Evolutionary conservation across 2,888 invertebrate genomes (phyloP), one percentile per base, ranked within the genome.

Genomic region (Periphyllus acericola): DNA sequence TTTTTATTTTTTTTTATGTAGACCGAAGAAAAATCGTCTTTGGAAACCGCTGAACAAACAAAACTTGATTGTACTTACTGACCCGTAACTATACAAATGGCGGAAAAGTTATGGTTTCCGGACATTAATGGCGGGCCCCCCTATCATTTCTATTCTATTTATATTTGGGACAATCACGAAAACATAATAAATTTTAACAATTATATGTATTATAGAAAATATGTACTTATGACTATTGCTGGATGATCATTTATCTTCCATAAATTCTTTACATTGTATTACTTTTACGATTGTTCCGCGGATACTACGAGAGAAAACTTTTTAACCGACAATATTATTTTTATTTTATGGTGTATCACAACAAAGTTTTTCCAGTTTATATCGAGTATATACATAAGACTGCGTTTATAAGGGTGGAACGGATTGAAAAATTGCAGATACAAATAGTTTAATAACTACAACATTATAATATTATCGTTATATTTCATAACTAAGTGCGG

Each of bases 61-160:
- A 87, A 60, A 87, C 87, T 81, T 87, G 81, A 87, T 87, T 87
- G 87, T 87, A 87, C 74, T 87, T 87, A 87, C 87, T 87, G 80
- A 66, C 72, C 80, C 87, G 81, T 81, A 66, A 87, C 80, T 25
- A 74, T 81, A 87, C 87, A 80, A 87, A 87, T 87, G 87, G 87
- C 80, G 87, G 87, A 74, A 87, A 87, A 87, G 87, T 87, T 81
- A 81, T 81, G 87, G 87, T 87, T 87, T 87, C 87, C 87, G 87
- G 87, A 81, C 81, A 17, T 81, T 81, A 74, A 87, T 87, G 87
- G 80, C 71, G 74, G 68, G 66, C 55, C 19, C 86, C 78, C 86
- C 75, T 66, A 84, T 52, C 40, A 36, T 86, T 79, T 86, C 71
- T 40, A 72, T 79, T 72, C 29, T 55, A 60, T 72, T 80, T 72